A percentile compares a stretch with the other conserved stretches of the same genome.
Evolutionary conservation across 2,888 invertebrate genomes (phyloP).

Genomic region (Coenonympha arcania): DNA sequence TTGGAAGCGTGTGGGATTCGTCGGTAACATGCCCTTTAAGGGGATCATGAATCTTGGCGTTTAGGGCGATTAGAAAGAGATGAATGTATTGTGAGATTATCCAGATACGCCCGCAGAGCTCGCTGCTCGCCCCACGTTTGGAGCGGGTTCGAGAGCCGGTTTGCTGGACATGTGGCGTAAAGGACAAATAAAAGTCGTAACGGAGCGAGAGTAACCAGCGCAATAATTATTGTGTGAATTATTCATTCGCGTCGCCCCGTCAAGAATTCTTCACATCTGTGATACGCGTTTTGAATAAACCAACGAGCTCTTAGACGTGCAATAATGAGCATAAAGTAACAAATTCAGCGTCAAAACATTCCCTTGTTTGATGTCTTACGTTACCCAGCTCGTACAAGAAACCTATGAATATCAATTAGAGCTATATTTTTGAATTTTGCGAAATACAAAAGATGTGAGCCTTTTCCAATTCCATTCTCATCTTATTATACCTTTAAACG

Average conservation of each 20-base stretch:
- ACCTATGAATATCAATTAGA: slow-evolving; percentile 6
- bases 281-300: slow-evolving; percentile 28
- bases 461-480: no score
- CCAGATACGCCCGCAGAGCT: slow-evolving; percentile 46
- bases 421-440: no score
- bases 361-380: slow-evolving; percentile 16
- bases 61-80: slow-evolving; percentile 57
- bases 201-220: slow-evolving; percentile 47
- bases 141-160: slow-evolving; percentile 45
- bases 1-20: slow-evolving; percentile 58
- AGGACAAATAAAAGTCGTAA: slow-evolving; percentile 65
- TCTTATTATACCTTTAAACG: no score
- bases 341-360: slow-evolving; percentile 19
- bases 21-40: slow-evolving; percentile 60
- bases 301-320: slow-evolving; percentile 15
- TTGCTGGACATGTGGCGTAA: slow-evolving; percentile 40
- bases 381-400: no score
- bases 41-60: slow-evolving; percentile 55
- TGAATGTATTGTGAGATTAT: slow-evolving; percentile 47
- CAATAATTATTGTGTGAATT: slow-evolving; percentile 52
- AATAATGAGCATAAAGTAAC: slow-evolving; percentile 19
- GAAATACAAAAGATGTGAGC: no score
- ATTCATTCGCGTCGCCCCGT: slow-evolving; percentile 47
- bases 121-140: slow-evolving; percentile 37
- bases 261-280: slow-evolving; percentile 32